phyloP scores from a whole-genome alignment of 2,888 invertebrate species.

The Nomada ferruginata region DNA sequence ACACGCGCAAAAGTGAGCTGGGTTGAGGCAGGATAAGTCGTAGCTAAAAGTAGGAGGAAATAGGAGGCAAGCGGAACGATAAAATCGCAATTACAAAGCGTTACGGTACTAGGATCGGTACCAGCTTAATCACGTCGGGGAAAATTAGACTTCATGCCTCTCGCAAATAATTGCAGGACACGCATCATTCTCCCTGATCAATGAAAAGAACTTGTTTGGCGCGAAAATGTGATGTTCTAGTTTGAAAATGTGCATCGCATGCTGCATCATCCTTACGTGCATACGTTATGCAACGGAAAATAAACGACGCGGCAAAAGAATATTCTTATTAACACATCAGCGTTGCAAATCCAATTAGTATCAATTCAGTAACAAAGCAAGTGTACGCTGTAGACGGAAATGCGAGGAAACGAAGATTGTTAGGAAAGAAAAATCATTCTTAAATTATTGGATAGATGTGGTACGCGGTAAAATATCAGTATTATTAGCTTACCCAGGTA shows the following conservation, averaged over 20 bases:
- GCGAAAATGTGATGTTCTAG: too few relatives aligned
- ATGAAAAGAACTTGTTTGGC: too few relatives aligned
- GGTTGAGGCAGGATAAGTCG: constrained; percentile 43
- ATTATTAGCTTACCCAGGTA: constrained; percentile 86
- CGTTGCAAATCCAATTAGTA: constrained; percentile 65
- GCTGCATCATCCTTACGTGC: neutral
- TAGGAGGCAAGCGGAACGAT: constrained; percentile 55
- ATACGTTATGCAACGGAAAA: constrained; percentile 6
- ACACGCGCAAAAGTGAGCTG: constrained; percentile 42
- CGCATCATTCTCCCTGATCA: too few relatives aligned
- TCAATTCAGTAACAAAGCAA: neutral
- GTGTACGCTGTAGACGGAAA: neutral
- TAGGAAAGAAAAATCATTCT: neutral
- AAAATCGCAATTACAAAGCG: constrained; percentile 59
- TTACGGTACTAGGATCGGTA: constrained; percentile 74
- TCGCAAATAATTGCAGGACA: neutral
- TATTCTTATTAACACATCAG: constrained; percentile 21
- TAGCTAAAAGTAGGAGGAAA: constrained; percentile 19
- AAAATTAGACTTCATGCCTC: neutral
- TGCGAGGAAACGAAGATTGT: neutral
- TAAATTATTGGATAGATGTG: neutral
- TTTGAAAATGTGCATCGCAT: neutral
- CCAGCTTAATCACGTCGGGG: constrained; percentile 52
- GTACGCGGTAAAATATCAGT: neutral
- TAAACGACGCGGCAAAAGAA: neutral